phyloP scores from a whole-genome alignment of 1,140 invertebrate species.

The Drosophila pseudoananassae region DNA sequence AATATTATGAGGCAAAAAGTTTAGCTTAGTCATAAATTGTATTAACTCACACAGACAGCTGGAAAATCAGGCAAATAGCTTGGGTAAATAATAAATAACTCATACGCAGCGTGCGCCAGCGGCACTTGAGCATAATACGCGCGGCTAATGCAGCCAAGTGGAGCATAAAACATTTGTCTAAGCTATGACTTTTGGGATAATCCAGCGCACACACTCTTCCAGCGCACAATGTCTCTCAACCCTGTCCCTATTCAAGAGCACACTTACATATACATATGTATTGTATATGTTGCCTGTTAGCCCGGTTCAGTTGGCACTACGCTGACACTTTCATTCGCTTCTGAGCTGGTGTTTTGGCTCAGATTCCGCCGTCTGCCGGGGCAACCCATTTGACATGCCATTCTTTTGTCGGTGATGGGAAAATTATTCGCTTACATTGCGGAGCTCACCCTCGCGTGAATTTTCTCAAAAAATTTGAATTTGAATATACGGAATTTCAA shows the following conservation, averaged over 20 bases:
- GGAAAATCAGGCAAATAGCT: slow-evolving; percentile 47
- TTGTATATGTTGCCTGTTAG: slow-evolving; percentile 22
- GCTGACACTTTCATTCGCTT: slow-evolving; percentile 61
- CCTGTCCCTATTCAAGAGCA: background rate
- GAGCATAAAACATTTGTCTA: slow-evolving; percentile 67
- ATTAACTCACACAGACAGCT: slow-evolving; percentile 36
- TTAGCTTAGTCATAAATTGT: slow-evolving; percentile 51
- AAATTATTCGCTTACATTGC: slow-evolving; percentile 44
- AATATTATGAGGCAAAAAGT: background rate
- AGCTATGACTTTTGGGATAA: slow-evolving; percentile 63
- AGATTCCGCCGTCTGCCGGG: slow-evolving; percentile 10
- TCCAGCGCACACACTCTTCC: slow-evolving; percentile 34
- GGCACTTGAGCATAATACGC: slow-evolving; percentile 48
- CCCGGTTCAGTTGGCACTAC: slow-evolving; percentile 19
- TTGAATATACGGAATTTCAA: slow-evolving; percentile 35
- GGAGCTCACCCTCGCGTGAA: slow-evolving; percentile 15
- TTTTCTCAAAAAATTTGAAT: slow-evolving; percentile 7
- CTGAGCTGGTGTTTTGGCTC: slow-evolving; percentile 3
- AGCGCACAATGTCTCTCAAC: background rate
- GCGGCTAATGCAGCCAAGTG: slow-evolving; percentile 60
- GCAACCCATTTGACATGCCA: slow-evolving; percentile 40
- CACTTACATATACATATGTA: slow-evolving; percentile 14
- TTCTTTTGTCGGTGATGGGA: slow-evolving; percentile 33
- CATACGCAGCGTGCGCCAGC: slow-evolving; percentile 63
- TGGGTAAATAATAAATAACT: slow-evolving; percentile 66